Conservation (phyloP, 2,888 invertebrate species). For the Leptinotarsa tumamoca region DNA sequence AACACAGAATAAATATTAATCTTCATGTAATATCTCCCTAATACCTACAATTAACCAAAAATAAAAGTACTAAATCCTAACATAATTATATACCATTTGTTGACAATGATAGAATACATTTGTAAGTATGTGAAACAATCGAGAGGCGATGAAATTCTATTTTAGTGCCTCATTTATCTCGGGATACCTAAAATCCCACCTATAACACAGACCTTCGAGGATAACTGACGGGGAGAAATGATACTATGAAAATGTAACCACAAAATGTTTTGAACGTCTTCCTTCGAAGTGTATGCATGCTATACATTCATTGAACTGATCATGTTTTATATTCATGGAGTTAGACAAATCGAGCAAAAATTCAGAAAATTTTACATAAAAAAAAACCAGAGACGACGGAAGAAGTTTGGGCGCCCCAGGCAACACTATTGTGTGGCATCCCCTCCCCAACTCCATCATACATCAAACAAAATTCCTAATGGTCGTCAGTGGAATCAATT, state of each 20-base stretch:
- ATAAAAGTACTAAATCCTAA: slow-evolving; percentile 31
- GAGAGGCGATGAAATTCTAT: slow-evolving; percentile 47
- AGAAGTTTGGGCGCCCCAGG: too few species aligned
- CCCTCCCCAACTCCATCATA: too few species aligned
- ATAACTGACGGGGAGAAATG: slow-evolving; percentile 51
- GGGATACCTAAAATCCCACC: slow-evolving; percentile 25
- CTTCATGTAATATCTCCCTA: slow-evolving; percentile 2
- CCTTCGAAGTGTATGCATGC: too few species aligned
- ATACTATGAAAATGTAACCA: background rate
- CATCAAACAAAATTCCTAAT: too few species aligned
- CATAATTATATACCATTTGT: slow-evolving; percentile 33
- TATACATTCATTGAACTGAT: too few species aligned
- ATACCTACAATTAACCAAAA: slow-evolving; percentile 26
- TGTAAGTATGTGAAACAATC: slow-evolving; percentile 49
- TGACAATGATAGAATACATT: slow-evolving; percentile 48
- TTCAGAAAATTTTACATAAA: too few species aligned
- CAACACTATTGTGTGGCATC: too few species aligned
- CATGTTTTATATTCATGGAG: too few species aligned
- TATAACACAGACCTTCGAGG: slow-evolving; percentile 32
- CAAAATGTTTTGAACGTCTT: too few species aligned
- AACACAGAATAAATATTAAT: slow-evolving; percentile 17
- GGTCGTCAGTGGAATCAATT: too few species aligned
- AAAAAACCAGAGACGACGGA: too few species aligned
- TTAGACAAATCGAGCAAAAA: too few species aligned
- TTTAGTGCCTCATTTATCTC: slow-evolving; percentile 47